A percentile compares a stretch with the other conserved stretches of the same genome.
These are phyloP conservation scores for Glyptemys insculpta DNA, from an alignment of 2,797 vertebrate species.

Conservation along the genomic window DNA sequence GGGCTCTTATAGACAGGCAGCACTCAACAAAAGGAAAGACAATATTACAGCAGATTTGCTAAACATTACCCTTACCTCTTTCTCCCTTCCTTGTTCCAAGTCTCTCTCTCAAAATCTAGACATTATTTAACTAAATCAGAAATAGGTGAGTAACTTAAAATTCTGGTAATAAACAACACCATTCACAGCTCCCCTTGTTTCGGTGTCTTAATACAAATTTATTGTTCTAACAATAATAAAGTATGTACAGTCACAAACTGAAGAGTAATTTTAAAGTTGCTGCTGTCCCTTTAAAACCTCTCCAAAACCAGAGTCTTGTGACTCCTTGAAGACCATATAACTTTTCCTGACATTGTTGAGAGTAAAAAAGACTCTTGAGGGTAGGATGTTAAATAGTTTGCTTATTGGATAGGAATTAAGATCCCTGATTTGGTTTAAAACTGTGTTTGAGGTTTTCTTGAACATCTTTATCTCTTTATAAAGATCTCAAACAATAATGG, in stretches of 20 bases:
- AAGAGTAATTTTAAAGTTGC: not conserved
- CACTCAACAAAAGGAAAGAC: no score
- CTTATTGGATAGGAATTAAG: not conserved
- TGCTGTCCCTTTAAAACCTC: not conserved
- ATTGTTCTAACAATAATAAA: not conserved
- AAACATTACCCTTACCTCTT: no score
- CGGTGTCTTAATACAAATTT: not conserved
- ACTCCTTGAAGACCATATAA: not conserved
- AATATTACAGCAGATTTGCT: no score
- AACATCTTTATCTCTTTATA: not conserved
- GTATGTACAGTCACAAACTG: not conserved
- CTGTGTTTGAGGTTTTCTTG: not conserved
- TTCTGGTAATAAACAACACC: no score
- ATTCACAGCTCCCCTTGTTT: not conserved
- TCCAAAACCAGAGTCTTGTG: not conserved
- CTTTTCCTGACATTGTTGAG: not conserved
- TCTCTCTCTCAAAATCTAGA: not conserved
- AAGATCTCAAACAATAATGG: not conserved
- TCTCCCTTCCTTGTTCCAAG: no score
- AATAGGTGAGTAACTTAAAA: not conserved
- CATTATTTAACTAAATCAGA: not conserved
- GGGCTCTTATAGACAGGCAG: no score
- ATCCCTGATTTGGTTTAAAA: not conserved
- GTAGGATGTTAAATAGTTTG: not conserved
- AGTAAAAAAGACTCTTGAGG: fast-evolving